Percentiles rank a stretch among this genome's conserved stretches.
Evolutionary conservation across 2,888 invertebrate genomes (phyloP).

Genomic region (Metalampra italica): DNA sequence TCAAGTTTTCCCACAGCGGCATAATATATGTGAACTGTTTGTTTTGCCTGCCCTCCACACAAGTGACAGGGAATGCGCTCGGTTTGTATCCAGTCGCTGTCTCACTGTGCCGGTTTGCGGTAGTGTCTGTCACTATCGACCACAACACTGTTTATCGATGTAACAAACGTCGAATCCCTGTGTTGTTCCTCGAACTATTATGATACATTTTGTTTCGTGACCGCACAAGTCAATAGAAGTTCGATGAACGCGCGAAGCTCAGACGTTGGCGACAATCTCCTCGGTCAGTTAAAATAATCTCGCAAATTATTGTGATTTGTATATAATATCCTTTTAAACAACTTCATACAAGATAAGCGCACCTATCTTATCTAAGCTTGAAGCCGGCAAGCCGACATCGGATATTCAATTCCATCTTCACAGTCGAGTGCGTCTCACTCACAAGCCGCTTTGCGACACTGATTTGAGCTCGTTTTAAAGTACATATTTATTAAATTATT

Average conservation of each 20-base stretch:
- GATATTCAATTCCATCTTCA: conserved; percentile 32
- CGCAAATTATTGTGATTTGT: conserved; percentile 27
- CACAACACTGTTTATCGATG: conserved; percentile 35
- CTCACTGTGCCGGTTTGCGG: conserved; percentile 48
- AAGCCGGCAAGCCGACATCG: conserved; percentile 23
- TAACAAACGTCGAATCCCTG: conserved; percentile 23
- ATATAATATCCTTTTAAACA: conserved; percentile 28
- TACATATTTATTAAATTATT: conserved; percentile 37
- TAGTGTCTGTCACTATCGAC: conserved; percentile 41
- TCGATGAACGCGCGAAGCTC: conserved; percentile 52
- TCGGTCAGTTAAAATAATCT: conserved; percentile 39
- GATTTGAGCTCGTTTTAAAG: conserved; percentile 34
- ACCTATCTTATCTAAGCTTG: conserved; percentile 59
- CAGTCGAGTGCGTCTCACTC: conserved; percentile 40
- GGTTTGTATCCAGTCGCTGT: conserved; percentile 53
- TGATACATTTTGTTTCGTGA: conserved; percentile 29
- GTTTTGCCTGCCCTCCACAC: conserved; percentile 56
- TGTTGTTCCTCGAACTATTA: conserved; percentile 33
- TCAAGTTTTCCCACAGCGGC: conserved; percentile 62
- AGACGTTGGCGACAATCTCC: conserved; percentile 42
- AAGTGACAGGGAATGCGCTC: conserved; percentile 34
- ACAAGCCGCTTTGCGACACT: conserved; percentile 40
- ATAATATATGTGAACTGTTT: conserved; percentile 63
- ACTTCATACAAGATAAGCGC: conserved; percentile 22
- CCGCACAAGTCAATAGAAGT: conserved; percentile 29